Conservation (phyloP, 1,140 invertebrate genomes). For the Drosophila ohnishii region DNA sequence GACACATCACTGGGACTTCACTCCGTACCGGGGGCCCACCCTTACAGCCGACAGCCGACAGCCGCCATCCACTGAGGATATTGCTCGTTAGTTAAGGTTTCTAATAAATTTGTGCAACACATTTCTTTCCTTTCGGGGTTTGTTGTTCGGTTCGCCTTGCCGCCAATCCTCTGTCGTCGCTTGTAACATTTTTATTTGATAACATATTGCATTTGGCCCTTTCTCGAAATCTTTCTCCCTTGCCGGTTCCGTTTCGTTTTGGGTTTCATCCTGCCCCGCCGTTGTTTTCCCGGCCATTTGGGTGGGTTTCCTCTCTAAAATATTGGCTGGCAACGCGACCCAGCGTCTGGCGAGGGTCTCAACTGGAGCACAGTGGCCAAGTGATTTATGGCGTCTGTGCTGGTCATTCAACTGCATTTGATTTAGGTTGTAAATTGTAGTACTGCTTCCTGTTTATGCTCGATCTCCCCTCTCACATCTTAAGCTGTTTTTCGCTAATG, state of each 20-base stretch:
- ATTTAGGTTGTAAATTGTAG: constrained; percentile 81
- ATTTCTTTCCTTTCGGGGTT: constrained; percentile 53
- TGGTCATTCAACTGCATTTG: constrained; percentile 81
- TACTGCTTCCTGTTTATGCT: constrained; percentile 69
- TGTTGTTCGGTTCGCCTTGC: constrained; percentile 16
- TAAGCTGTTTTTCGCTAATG: constrained; percentile 50
- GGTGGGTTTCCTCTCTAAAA: constrained; percentile 59
- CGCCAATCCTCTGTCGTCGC: constrained; percentile 65
- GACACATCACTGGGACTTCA: constrained; percentile 76
- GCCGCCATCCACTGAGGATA: constrained; percentile 55
- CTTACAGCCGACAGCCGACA: constrained; percentile 3
- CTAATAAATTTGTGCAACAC: constrained; percentile 82
- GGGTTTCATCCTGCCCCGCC: constrained; percentile 23
- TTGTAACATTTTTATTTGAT: constrained; percentile 81
- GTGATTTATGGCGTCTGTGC: constrained; percentile 79
- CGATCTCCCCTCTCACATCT: constrained; percentile 2
- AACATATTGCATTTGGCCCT: constrained; percentile 78
- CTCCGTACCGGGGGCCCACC: constrained; percentile 36
- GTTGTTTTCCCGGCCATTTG: constrained; percentile 29
- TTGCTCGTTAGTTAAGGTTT: constrained; percentile 81
- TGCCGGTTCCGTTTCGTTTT: constrained; percentile 29
- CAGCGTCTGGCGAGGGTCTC: constrained; percentile 56
- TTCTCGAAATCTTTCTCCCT: constrained; percentile 49
- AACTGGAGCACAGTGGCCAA: constrained; percentile 58
- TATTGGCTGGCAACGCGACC: constrained; percentile 60